Evolutionary conservation across 2,888 invertebrate species (phyloP), one percentile per base, ranked within the genome.

Genomic region (Celastrina argiolus): DNA sequence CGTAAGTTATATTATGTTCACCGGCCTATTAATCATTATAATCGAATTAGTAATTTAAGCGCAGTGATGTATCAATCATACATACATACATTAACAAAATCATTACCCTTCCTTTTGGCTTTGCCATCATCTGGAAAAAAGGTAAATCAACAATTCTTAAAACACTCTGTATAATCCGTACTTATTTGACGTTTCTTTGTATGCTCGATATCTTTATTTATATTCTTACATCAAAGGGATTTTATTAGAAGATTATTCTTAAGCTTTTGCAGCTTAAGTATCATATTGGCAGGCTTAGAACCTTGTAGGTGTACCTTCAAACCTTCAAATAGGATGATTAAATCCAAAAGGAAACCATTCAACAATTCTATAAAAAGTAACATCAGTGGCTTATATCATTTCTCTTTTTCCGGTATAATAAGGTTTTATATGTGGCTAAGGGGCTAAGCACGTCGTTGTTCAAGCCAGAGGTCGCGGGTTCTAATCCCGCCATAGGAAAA

Each of bases 201-300:
- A 39, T 61, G 34, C 61, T 22, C 61, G 36, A 39, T 61, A 61
- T 61, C 61, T 61, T 36, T 61, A 61, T 61, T 61, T 61, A 39
- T 39, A 36, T 39, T 39, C 36, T 61, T 61, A 36, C 36, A 61
- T 61, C 36, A 22, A 5, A 22, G 22, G 31, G 36, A 2, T 34
- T 61, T 61, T 61, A 34, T 34, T 22, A 18, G 22, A 51, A 45
- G 51, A 22, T 51, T 51, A 14, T 51, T 51, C 18, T 51, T 51
- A 26, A 51, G 51, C 22, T 51, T 51, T 51, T 51, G 51, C 22
- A 51, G 51, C 51, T 51, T 45, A 45, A 51, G 22, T 26, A 51
- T 51, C 26, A 16, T 51, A 51, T 36, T 36, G 22, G 51, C 12
- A 22, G 51, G 22, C 22, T 22, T 51, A 22, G 51, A 51, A 22